These are phyloP conservation scores for Patiria pectinifera DNA, from an alignment of 53 echinoderm and acorn worm species.

Conservation along the genomic window DNA sequence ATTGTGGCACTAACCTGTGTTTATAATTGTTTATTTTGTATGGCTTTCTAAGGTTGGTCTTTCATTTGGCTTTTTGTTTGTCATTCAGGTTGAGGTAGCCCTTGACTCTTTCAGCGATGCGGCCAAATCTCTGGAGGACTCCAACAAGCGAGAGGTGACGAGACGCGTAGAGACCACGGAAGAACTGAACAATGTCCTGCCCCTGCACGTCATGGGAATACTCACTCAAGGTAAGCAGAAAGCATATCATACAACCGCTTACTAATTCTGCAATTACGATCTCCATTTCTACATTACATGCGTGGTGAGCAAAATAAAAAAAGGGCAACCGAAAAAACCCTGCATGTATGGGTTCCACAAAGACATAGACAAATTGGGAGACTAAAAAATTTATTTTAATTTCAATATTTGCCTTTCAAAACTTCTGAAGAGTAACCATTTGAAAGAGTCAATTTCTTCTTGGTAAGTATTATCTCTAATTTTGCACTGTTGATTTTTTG, in stretches of 20 bases:
- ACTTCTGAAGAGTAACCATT: no score
- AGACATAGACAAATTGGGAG: no score
- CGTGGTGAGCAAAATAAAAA: no score
- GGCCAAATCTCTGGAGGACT: constrained; percentile 75
- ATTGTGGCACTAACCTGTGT: no score
- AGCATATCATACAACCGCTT: background rate
- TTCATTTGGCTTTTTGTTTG: background rate
- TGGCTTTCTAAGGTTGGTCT: background rate
- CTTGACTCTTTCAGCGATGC: constrained; percentile 81
- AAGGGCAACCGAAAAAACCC: no score
- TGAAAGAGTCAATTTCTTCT: background rate
- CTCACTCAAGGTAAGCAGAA: constrained; percentile 77
- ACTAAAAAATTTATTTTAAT: no score
- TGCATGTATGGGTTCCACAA: no score
- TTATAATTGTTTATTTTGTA: no score
- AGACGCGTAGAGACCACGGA: constrained; percentile 83
- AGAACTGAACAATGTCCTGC: constrained; percentile 84
- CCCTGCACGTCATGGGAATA: constrained; percentile 77
- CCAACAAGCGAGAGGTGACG: constrained; percentile 83
- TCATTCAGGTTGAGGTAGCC: constrained; percentile 75
- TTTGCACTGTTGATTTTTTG: background rate
- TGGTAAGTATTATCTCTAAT: background rate
- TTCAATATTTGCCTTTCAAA: no score
- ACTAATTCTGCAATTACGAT: background rate
- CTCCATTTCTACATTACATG: background rate